Evolutionary conservation across 2,113 vertebrate genomes (phyloP), one percentile per base, ranked within the genome.

Genomic region (Eupsittula cactorum): DNA sequence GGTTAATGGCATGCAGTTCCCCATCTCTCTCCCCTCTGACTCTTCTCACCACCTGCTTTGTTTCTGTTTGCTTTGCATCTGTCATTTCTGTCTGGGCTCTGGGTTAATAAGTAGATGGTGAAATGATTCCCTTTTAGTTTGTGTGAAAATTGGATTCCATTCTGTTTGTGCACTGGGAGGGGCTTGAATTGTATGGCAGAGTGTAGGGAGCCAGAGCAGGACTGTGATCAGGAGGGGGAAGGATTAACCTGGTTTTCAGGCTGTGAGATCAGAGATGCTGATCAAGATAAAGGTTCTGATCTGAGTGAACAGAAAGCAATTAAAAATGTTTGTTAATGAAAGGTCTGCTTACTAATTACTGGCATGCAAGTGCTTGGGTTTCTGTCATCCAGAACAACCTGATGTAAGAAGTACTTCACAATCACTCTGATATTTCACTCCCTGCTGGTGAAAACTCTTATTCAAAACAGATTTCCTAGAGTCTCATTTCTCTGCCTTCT

Each of bases 1-100:
- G 98, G 98, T 98, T 98, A 98, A 98, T 98, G 98, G 98, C 98
- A 98, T 98, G 98, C 98, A 98, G 98, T 97, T 83, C 97, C 96
- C 91, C 64, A 65, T 73, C 91, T 93, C 86, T 78, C 92, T 65
- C 53, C 82, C 95, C 94, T 96, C 93, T 80, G 23, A 88, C 76
- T 97, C 97, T 96, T 97, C 95, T 97, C 78, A n/a, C 70, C 97
- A 97, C 96, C 96, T 96, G 97, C 97, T 98, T 96, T 90, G 21
- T 93, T 95, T 97, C 96, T 81, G 41, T 96, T 97, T 95, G 76
- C 97, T 96, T 95, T 63, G 62, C 97, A 91, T 96, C 96, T 96
- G 77, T 96, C 97, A 63, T 92, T 86, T 86, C 96, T 91, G 74
- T 90, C 86, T 82, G 90, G 52, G 82, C 89, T 95, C 95, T 53